Evolutionary conservation across 2,888 invertebrate species (phyloP).

Genomic region (Myopa testacea): DNA sequence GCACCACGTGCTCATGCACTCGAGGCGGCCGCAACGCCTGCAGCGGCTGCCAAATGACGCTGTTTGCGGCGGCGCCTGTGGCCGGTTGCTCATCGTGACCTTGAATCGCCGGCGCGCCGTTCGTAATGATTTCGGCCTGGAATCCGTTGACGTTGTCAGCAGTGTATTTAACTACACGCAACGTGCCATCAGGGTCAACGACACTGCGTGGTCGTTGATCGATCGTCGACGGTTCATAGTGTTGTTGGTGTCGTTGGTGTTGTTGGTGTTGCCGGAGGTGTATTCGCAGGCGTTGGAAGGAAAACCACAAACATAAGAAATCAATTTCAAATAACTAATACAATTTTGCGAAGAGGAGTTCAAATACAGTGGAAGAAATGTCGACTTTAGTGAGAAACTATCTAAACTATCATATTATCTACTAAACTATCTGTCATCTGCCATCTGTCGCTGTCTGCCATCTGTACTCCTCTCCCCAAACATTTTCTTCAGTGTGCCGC

Average conservation of each 20-base stretch:
- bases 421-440: background rate
- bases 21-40: background rate
- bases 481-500: background rate
- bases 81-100: slow-evolving; percentile 52
- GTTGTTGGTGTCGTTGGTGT: background rate
- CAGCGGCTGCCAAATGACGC: slow-evolving; percentile 27
- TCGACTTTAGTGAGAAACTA: background rate
- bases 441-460: background rate
- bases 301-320: background rate
- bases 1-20: slow-evolving; percentile 39
- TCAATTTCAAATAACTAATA: background rate
- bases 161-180: slow-evolving; percentile 79
- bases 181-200: slow-evolving; percentile 80
- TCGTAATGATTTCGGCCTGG: slow-evolving; percentile 71
- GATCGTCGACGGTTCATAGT: background rate
- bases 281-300: background rate
- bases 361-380: background rate
- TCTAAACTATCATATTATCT: no score
- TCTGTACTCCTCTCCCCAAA: background rate
- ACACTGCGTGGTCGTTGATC: slow-evolving; percentile 66
- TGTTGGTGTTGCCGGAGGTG: background rate
- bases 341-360: no score
- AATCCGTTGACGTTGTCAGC: slow-evolving; percentile 82
- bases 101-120: slow-evolving; percentile 60
- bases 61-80: slow-evolving; percentile 5